A percentile compares a stretch with the other conserved stretches of the same genome.
phyloP scores from a whole-genome alignment of 2,888 invertebrate species.

The Sphaerophoria taeniata region DNA sequence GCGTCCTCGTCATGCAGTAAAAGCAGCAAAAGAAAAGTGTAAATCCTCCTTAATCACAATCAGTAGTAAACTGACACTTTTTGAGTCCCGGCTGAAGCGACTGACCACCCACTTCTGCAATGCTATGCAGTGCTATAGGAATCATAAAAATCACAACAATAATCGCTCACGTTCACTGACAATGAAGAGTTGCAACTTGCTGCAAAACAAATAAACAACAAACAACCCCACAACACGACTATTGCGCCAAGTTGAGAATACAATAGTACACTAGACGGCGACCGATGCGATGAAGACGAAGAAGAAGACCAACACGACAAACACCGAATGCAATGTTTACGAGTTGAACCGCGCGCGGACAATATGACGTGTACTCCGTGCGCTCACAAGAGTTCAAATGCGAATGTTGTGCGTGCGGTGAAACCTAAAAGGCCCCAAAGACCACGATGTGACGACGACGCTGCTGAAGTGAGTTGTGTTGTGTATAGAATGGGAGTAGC shows the following conservation, averaged over 20 bases:
- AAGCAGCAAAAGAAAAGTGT: constrained; percentile 30
- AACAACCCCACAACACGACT: constrained; percentile 25
- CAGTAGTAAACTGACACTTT: constrained; percentile 66
- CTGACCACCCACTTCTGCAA: constrained; percentile 70
- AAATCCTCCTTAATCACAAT: constrained; percentile 62
- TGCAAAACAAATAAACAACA: too few species aligned
- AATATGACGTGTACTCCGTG: constrained; percentile 71
- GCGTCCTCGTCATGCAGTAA: constrained; percentile 41
- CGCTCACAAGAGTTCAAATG: constrained; percentile 71
- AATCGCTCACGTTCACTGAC: constrained; percentile 68
- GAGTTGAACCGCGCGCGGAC: constrained; percentile 68
- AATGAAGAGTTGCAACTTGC: constrained; percentile 27
- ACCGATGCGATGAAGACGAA: constrained; percentile 7
- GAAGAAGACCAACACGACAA: constrained; percentile 1
- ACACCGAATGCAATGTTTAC: constrained; percentile 29
- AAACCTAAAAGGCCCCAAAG: constrained; percentile 65
- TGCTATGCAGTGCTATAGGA: constrained; percentile 44
- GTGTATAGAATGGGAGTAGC: constrained; percentile 74
- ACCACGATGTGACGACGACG: neutral
- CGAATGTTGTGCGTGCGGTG: constrained; percentile 68
- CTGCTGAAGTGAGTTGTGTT: constrained; percentile 28
- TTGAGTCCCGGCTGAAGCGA: constrained; percentile 53
- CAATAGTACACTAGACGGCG: too few species aligned
- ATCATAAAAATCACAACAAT: constrained; percentile 72
- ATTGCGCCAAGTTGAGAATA: constrained; percentile 32